Evolutionary conservation across 1,140 invertebrate genomes (phyloP), one percentile per base, ranked within the genome.

Genomic region (Drosophila leontia): DNA sequence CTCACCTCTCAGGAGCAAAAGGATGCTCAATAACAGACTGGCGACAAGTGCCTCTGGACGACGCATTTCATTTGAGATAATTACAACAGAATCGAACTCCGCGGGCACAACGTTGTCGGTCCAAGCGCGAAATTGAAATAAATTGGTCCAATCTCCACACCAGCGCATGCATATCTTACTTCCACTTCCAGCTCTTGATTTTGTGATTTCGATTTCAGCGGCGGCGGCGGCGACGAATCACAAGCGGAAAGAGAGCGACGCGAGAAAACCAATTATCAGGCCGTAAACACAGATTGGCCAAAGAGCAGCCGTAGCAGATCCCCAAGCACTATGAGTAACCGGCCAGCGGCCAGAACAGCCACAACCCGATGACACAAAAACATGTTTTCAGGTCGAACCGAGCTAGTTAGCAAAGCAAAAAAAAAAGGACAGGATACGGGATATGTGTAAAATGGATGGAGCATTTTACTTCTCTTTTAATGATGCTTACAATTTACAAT

Each of bases 41-140:
- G 80, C 29, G 6, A 78, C 23, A 1, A 75, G 32, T 26, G 55
- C 19, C 42, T 59, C 56, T 32, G 17, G 13, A 26, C 29, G 50
- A 34, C 55, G 50, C 78, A 84, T 58, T 67, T 68, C 39, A 59
- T 39, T 47, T 53, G 23, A 41, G 23, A 34, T 47, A 70, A 55
- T 62, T 15, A 6, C 11, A 23, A 6, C 11, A 23, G 17, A 58
- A 19, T 39, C 17, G 39, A 9, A 26, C 7, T 8, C 63, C 64
- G 63, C 72, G 59, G 32, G 8, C 77, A 88, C 84, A 85, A 90
- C 85, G 68, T 81, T 34, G 56, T 68, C 61, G 75, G 75, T 68
- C 57, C 70, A 74, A 70, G 78, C 84, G 75, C 75, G 64, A 90
- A 90, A 90, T 90, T 90, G 64, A 90, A 90, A 85, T 90, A 90